Percentiles rank a stretch among this genome's conserved stretches.
Conservation (phyloP, 2,888 invertebrate genomes). For the Hydroisotoma schaefferi region DNA sequence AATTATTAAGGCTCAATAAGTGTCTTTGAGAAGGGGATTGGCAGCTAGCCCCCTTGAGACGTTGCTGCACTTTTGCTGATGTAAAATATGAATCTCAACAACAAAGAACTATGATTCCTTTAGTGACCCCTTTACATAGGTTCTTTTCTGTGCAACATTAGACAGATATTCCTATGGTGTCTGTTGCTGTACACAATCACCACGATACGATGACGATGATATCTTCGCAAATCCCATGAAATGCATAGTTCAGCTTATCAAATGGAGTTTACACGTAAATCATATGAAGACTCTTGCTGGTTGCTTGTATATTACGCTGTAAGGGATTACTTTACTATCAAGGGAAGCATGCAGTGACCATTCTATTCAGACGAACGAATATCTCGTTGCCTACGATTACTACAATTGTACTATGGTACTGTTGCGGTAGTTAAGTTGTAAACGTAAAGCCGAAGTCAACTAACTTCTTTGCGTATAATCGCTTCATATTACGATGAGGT, state of each 20-base stretch:
- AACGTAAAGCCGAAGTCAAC: slow-evolving; percentile 7
- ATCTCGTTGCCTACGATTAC: neutral
- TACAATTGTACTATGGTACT: neutral
- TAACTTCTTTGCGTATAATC: neutral
- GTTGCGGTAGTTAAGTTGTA: neutral
- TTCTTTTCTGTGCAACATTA: slow-evolving; percentile 2
- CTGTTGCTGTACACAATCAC: neutral
- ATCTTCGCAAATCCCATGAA: neutral
- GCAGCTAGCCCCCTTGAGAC: neutral
- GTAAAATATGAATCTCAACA: neutral
- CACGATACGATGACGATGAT: neutral
- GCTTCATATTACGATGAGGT: neutral
- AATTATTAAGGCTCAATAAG: neutral
- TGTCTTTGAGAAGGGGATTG: neutral
- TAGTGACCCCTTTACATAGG: slow-evolving; percentile 9
- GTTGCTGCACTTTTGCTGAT: neutral
- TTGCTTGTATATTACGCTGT: neutral
- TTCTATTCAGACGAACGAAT: no score
- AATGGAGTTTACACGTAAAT: neutral
- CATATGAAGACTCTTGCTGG: neutral
- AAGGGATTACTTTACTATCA: no score
- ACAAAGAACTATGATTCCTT: neutral
- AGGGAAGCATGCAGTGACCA: no score
- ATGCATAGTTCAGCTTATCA: no score
- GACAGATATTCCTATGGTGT: neutral